Evolutionary conservation across 2,797 vertebrate genomes (phyloP), one percentile per base, ranked within the genome.

Genomic region (Scarus forsteni): DNA sequence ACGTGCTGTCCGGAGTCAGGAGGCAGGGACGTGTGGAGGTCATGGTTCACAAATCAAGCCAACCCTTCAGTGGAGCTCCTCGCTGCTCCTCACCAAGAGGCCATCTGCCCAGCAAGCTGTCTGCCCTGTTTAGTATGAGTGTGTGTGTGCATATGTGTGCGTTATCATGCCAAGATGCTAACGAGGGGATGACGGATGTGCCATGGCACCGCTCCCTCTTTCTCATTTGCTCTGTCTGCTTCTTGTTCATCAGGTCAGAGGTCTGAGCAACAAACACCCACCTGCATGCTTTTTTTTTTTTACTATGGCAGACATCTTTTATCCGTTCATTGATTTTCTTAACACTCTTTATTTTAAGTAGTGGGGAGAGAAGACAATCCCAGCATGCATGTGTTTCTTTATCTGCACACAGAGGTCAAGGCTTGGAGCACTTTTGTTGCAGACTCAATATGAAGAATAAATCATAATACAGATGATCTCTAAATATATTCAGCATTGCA

Each of bases 101-200:
- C 91, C 92, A 92, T 92, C 92, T 92, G 74, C 80, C 73, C 85
- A 77, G 73, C 84, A 86, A 88, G 88, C 89, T 89, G 90, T 79
- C 77, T 79, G 62, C 69, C 51, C 61, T 38, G 14, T 34, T 65
- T 66, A 51, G 55, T 60, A 43, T 66, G 59, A 45, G 10, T 58
- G 54, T 70, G 61, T 43, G 55, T 71, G 66, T 61, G 36, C 38
- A 64, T 58, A 60, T 67, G 65, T 55, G 66, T 43, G 58, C 39
- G 69, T 69, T 10, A 44, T 50, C 16, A 14, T 72, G 80, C 86
- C 81, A 81, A 81, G 79, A 81, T 77, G 77, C 82, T 90, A 91
- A 91, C 85, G 60, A 90, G 90, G 68, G 58, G 73, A 73, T 87
- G 91, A 89, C 39, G 82, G 83, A 90, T 87, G 83, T 63, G 69